Evolutionary conservation across 2,888 invertebrate genomes (phyloP).

Genomic region (Trachelus troglodyta): DNA sequence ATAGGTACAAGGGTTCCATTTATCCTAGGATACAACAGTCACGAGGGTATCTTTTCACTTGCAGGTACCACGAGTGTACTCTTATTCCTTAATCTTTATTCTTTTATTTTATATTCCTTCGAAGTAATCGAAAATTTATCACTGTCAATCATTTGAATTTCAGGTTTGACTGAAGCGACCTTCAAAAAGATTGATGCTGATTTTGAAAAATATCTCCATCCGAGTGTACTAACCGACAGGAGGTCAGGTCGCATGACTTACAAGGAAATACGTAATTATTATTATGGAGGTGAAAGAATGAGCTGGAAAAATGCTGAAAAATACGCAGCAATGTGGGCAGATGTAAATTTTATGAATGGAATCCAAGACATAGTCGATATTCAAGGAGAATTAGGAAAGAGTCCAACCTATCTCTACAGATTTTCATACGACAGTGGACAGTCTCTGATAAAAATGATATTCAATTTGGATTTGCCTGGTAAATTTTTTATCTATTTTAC

Average conservation of each 20-base stretch:
- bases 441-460: slow-evolving; percentile 31
- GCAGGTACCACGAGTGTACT: neutral
- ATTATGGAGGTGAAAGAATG: slow-evolving; percentile 42
- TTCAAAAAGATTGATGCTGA: slow-evolving; percentile 27
- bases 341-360: slow-evolving; percentile 41
- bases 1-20: slow-evolving; percentile 46
- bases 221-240: neutral
- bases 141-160: neutral
- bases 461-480: slow-evolving; percentile 41
- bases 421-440: slow-evolving; percentile 44
- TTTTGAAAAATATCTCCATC: slow-evolving; percentile 27
- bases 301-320: slow-evolving; percentile 21
- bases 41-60: slow-evolving; percentile 37
- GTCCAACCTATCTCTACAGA: slow-evolving; percentile 48
- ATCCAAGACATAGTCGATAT: slow-evolving; percentile 38
- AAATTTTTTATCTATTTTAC: slow-evolving; percentile 16
- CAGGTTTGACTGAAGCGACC: slow-evolving; percentile 21
- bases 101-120: neutral
- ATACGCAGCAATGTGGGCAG: slow-evolving; percentile 37
- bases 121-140: neutral
- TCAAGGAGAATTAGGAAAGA: slow-evolving; percentile 30
- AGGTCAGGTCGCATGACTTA: slow-evolving; percentile 26
- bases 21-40: slow-evolving; percentile 45
- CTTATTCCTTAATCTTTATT: neutral
- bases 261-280: slow-evolving; percentile 38